Evolutionary conservation across 2,113 vertebrate genomes (phyloP).

Genomic region (Phaethon lepturus): DNA sequence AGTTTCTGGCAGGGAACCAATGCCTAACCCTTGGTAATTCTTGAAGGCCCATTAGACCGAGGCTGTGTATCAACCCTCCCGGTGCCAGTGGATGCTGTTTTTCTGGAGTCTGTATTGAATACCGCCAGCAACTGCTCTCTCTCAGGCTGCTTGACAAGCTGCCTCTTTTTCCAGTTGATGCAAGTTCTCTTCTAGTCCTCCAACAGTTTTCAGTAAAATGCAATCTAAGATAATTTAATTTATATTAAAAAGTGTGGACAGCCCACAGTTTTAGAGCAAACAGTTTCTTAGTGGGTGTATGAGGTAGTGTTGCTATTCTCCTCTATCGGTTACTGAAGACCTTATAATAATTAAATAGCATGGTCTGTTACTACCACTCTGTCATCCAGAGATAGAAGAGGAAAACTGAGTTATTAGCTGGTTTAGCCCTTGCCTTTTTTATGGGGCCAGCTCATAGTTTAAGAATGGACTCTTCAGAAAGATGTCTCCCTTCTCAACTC

Average conservation of each 20-base stretch:
- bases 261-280: background rate
- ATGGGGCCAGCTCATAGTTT: background rate
- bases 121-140: too few species aligned
- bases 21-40: background rate
- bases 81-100: rapidly evolving
- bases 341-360: background rate
- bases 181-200: background rate
- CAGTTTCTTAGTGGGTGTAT: background rate
- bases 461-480: background rate
- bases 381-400: background rate
- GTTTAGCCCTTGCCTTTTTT: background rate
- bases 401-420: background rate
- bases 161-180: background rate
- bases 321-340: background rate
- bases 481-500: background rate
- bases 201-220: background rate
- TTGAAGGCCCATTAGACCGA: rapidly evolving
- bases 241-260: background rate
- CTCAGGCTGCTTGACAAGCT: background rate
- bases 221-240: background rate
- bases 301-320: rapidly evolving
- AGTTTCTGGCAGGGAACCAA: background rate
- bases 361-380: background rate
- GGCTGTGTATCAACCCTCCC: rapidly evolving
- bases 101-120: background rate